Evolutionary conservation across 2,888 invertebrate genomes (phyloP).

Genomic region (Drosophila mimica): DNA sequence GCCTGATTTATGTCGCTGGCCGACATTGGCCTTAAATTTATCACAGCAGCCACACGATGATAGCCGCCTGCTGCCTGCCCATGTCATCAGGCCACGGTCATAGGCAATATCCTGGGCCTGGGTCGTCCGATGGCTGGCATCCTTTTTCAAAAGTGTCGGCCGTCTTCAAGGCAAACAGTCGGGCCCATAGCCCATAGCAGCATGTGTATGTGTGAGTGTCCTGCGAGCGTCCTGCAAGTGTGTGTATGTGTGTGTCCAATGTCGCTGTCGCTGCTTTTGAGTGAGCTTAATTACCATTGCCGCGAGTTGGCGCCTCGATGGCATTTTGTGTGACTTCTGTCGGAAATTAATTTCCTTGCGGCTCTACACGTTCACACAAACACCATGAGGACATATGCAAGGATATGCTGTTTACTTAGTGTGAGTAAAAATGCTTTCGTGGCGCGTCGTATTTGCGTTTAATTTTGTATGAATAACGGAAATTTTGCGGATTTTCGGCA

Average conservation of each 20-base stretch:
- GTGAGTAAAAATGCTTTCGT: slow-evolving; percentile 42
- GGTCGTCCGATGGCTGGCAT: slow-evolving; percentile 56
- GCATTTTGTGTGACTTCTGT: slow-evolving; percentile 77
- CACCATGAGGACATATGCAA: slow-evolving; percentile 17
- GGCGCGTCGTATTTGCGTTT: slow-evolving; percentile 65
- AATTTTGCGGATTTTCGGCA: slow-evolving; percentile 78
- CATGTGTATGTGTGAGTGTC: slow-evolving; percentile 12
- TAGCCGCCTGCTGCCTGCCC: slow-evolving; percentile 49
- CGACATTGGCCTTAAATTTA: slow-evolving; percentile 78
- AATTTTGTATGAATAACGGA: slow-evolving; percentile 78
- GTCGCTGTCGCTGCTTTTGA: slow-evolving; percentile 48
- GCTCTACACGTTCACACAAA: slow-evolving; percentile 40
- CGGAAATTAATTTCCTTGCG: slow-evolving; percentile 79
- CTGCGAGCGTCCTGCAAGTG: slow-evolving; percentile 12
- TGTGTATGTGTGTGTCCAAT: slow-evolving; percentile 11
- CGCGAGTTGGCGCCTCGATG: slow-evolving; percentile 65
- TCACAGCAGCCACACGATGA: slow-evolving; percentile 62
- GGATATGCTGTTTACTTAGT: slow-evolving; percentile 43
- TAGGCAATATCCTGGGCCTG: slow-evolving; percentile 32
- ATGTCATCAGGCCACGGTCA: slow-evolving; percentile 26
- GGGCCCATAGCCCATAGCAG: slow-evolving; percentile 18
- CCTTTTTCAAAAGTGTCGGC: slow-evolving; percentile 66
- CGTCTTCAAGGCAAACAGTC: slow-evolving; percentile 70
- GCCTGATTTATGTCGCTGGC: slow-evolving; percentile 77
- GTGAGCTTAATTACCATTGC: slow-evolving; percentile 75